These are phyloP conservation scores for Mystacides longicornis DNA, from an alignment of 2,888 invertebrate species.

Conservation along the genomic window DNA sequence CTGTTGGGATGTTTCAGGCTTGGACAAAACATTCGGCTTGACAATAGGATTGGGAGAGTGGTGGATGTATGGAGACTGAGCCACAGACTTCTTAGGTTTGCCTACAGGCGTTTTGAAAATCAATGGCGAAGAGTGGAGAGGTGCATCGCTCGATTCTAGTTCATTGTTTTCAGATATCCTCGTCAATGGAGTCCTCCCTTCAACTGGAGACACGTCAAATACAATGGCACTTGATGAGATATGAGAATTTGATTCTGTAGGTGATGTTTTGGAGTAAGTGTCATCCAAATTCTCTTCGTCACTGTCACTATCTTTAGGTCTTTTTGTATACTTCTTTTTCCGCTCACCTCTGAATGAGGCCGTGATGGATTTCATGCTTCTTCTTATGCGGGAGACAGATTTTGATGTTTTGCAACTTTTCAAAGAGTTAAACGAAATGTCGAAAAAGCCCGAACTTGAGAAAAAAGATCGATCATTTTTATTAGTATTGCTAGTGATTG, in stretches of 20 bases:
- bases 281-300: slow-evolving; percentile 39
- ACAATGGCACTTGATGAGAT: not conserved
- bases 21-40: slow-evolving; percentile 24
- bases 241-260: slow-evolving; percentile 21
- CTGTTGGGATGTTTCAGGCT: not conserved
- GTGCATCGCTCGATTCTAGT: slow-evolving; percentile 25
- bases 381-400: slow-evolving; percentile 43
- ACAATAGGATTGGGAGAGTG: slow-evolving; percentile 29
- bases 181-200: slow-evolving; percentile 32
- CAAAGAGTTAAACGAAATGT: slow-evolving; percentile 44
- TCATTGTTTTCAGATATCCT: slow-evolving; percentile 34
- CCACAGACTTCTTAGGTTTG: slow-evolving; percentile 20
- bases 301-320: slow-evolving; percentile 37
- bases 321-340: slow-evolving; percentile 47
- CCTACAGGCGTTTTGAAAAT: slow-evolving; percentile 23
- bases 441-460: slow-evolving; percentile 40
- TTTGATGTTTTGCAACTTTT: slow-evolving; percentile 43
- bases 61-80: slow-evolving; percentile 28
- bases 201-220: slow-evolving; percentile 19
- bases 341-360: slow-evolving; percentile 47
- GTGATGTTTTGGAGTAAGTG: slow-evolving; percentile 37
- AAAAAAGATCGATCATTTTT: slow-evolving; percentile 33
- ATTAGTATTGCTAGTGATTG: slow-evolving; percentile 38
- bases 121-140: slow-evolving; percentile 14
- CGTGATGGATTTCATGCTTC: slow-evolving; percentile 48